Conservation (phyloP, 2,888 invertebrate species). For the Hemaris fuciformis region DNA sequence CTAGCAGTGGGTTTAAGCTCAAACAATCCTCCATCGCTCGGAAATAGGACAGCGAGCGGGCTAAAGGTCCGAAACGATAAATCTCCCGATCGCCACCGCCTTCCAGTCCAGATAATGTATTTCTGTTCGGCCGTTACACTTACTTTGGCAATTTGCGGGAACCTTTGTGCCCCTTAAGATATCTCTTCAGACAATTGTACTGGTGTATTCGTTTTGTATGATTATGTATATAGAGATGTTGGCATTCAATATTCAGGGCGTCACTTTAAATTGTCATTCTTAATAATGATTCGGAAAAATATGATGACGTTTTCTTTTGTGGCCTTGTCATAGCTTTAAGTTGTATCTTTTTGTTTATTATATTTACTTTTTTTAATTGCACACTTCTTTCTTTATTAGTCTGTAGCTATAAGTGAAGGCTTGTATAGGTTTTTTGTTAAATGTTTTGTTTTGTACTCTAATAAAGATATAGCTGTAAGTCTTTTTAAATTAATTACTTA, state of each 20-base stretch:
- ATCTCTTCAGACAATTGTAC: conserved; percentile 78
- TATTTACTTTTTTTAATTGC: too few relatives aligned
- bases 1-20: conserved; percentile 20
- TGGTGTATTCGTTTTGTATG: conserved; percentile 48
- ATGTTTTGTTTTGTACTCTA: too few relatives aligned
- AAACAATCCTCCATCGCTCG: conserved; percentile 39
- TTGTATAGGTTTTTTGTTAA: too few relatives aligned
- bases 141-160: conserved; percentile 80
- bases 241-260: conserved; percentile 27
- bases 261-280: conserved; percentile 30
- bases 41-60: conserved; percentile 64
- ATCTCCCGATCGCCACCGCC: conserved; percentile 63
- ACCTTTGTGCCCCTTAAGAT: conserved; percentile 80
- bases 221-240: conserved; percentile 34
- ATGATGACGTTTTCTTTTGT: too few relatives aligned
- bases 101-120: conserved; percentile 78
- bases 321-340: too few relatives aligned
- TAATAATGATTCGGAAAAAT: too few relatives aligned
- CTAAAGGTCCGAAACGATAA: conserved; percentile 60
- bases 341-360: too few relatives aligned
- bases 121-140: conserved; percentile 79
- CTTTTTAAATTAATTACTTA: too few relatives aligned
- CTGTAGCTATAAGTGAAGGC: too few relatives aligned
- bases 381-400: too few relatives aligned
- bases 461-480: too few relatives aligned